These are phyloP conservation scores for Erythrolamprus reginae DNA, from an alignment of 2,113 vertebrate species.

Conservation along the genomic window DNA sequence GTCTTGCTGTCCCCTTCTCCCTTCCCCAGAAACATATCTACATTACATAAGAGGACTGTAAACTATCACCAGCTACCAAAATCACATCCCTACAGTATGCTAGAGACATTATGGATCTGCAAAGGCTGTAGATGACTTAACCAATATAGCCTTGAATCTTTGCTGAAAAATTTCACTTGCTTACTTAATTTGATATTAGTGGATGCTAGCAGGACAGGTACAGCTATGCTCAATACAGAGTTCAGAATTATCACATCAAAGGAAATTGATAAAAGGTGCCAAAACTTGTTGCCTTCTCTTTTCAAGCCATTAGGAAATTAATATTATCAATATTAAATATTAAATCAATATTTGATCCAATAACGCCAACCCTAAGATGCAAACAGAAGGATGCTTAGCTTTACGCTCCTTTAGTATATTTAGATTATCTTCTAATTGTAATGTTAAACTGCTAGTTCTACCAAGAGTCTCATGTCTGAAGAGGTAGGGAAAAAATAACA, in stretches of 20 bases:
- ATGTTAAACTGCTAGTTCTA: background rate
- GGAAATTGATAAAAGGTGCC: background rate
- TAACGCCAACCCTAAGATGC: background rate
- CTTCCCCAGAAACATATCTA: background rate
- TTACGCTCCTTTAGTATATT: background rate
- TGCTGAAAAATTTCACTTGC: background rate
- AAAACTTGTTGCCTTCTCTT: background rate
- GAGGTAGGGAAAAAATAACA: background rate
- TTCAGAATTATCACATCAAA: background rate
- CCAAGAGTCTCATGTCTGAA: background rate
- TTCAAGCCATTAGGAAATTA: background rate
- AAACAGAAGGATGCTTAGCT: background rate
- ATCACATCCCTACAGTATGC: background rate
- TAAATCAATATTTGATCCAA: background rate
- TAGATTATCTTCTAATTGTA: background rate
- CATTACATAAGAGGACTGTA: background rate
- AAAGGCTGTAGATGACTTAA: background rate
- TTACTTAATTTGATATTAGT: background rate
- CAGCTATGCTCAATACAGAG: background rate
- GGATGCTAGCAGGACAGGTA: background rate
- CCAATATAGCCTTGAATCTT: background rate
- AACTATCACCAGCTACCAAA: background rate
- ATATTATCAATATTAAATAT: background rate
- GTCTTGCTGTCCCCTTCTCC: background rate
- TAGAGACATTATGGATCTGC: background rate